phyloP scores from a whole-genome alignment of 2,113 vertebrate species.

The Clarias gariepinus region DNA sequence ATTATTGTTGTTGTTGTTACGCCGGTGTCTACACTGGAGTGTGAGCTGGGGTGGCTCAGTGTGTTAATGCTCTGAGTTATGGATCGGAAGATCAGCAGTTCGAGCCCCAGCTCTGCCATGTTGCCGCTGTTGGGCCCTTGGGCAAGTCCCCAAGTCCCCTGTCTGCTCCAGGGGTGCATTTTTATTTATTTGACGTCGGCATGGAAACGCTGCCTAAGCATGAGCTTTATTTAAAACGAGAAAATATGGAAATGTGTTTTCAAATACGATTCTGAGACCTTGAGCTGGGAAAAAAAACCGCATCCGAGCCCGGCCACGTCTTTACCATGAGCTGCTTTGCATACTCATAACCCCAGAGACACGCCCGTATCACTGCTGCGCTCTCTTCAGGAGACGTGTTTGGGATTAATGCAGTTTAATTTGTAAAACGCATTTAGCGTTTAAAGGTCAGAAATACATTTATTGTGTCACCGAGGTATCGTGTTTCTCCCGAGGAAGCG shows the following conservation, averaged over 20 bases:
- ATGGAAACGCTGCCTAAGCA: not conserved
- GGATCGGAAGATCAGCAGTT: too few species aligned
- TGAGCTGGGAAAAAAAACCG: conserved; percentile 19
- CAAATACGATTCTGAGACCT: not conserved
- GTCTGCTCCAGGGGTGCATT: too few species aligned
- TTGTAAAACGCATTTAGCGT: not conserved
- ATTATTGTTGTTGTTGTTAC: not conserved
- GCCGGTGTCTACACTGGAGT: not conserved
- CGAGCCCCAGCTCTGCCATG: too few species aligned
- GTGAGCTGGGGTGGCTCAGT: too few species aligned
- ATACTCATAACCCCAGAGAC: not conserved
- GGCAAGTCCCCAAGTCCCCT: too few species aligned
- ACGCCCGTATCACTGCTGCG: not conserved
- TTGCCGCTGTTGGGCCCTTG: too few species aligned
- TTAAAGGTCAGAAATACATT: not conserved
- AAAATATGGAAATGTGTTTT: conserved; percentile 37
- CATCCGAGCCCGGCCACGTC: conserved; percentile 39
- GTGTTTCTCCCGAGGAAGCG: too few species aligned
- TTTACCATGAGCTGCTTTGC: conserved; percentile 33
- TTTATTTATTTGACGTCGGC: too few species aligned
- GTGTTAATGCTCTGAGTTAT: too few species aligned
- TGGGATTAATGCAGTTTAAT: not conserved
- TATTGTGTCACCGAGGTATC: too few species aligned
- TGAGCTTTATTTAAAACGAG: not conserved
- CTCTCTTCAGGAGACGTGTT: not conserved